Evolutionary conservation across 1,140 invertebrate genomes (phyloP), one percentile per base, ranked within the genome.

Genomic region (Coenobita brevimanus): DNA sequence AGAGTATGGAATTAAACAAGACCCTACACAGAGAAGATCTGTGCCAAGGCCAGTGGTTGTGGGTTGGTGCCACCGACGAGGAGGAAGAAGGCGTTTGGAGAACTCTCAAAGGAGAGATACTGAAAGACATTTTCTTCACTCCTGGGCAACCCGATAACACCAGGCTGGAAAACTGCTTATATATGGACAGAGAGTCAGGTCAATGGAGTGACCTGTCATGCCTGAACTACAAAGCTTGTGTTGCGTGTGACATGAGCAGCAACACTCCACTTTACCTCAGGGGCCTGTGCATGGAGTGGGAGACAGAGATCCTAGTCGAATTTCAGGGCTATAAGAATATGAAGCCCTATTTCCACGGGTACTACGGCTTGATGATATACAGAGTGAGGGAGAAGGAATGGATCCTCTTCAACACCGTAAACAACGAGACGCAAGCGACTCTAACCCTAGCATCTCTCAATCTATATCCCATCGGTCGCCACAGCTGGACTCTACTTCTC

Each of bases 331-430:
- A 83, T 27, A 24, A 2, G 13, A 1, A 38, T 1, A 13, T 36
- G 1, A 83, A 73, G 36, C 67, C 81, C 3, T 83, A 73, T 57
- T 83, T 83, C n/a, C 81, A 83, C 15, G 81, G 81, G 2, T 83
- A 36, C 36, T 83, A 83, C n/a, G 81, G 81, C 1, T 3, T 73
- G 1, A 73, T 83, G 81, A 83, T 83, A 24, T 57, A 46, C 27
- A 82, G 30, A 71, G 38, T 41, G 1, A 21, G 21, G 24, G 62
- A 46, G 21, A 33, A n/a, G 1, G 17, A 46, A 0, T 82, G 81
- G 81, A 62, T 17, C 0, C n/a, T 71, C 38, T 46, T 71, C 17
- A 41, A 73, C 17, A 57, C 81, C 0, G 24, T 43, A n/a, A 27
- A 36, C 3, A 71, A 82, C 17, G 13, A 82, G 41, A 71, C 81